Conservation (phyloP, 1,140 invertebrate species). For the Marisa cornuarietis region DNA sequence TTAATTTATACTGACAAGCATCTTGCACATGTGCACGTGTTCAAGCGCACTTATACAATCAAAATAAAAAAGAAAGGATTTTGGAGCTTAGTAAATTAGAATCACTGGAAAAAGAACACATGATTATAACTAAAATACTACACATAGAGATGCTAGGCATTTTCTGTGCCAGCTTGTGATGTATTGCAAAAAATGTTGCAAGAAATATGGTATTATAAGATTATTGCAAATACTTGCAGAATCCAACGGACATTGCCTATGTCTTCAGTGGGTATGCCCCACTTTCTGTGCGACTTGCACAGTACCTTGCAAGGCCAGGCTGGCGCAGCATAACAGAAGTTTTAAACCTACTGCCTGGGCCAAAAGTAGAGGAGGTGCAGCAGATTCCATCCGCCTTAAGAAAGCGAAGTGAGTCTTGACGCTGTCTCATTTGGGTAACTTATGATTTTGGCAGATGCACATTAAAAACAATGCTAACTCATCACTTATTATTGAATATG, state of each 20-base stretch:
- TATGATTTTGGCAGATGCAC: no score
- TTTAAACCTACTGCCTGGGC: constrained; percentile 74
- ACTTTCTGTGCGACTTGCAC: constrained; percentile 86
- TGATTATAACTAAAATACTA: not conserved
- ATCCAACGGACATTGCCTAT: constrained; percentile 90
- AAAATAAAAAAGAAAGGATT: no score
- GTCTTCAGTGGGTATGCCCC: constrained; percentile 93
- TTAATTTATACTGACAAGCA: no score
- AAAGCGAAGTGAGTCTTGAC: constrained; percentile 53
- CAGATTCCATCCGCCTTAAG: constrained; percentile 65
- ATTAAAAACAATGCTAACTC: no score
- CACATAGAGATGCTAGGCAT: not conserved
- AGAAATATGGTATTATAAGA: not conserved
- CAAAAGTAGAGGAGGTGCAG: constrained; percentile 71
- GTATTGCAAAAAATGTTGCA: no score
- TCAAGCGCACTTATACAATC: no score
- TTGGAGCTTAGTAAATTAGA: no score
- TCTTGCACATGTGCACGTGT: no score
- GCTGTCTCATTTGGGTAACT: no score
- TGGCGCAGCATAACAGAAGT: constrained; percentile 80
- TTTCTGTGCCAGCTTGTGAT: not conserved
- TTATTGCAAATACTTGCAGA: constrained; percentile 51
- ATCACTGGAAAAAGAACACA: no score
- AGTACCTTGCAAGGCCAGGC: constrained; percentile 78
- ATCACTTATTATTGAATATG: no score